Conservation (phyloP, 2,888 invertebrate species). For the Cephus spinipes region DNA sequence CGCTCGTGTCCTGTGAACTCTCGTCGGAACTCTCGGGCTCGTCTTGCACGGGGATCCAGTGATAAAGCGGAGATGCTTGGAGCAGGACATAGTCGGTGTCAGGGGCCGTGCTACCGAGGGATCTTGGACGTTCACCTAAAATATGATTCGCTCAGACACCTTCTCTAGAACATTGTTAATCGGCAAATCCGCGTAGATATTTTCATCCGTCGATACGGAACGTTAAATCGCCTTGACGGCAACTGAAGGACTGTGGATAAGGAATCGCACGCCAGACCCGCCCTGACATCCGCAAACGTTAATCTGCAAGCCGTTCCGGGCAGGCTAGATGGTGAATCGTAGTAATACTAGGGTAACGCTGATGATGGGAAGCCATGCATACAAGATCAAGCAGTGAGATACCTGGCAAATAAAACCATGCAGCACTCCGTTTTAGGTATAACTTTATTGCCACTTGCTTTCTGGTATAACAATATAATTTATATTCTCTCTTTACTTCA, state of each 20-base stretch:
- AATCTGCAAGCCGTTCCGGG: neutral
- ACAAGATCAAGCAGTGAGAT: conserved; percentile 13
- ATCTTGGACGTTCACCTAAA: conserved; percentile 60
- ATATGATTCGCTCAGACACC: conserved; percentile 27
- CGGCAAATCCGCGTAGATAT: neutral
- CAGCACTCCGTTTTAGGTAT: conserved; percentile 41
- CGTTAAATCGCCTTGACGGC: neutral
- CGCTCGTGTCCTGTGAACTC: conserved; percentile 63
- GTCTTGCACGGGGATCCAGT: conserved; percentile 69
- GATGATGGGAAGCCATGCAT: conserved; percentile 20
- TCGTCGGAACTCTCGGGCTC: conserved; percentile 64
- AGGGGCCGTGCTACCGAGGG: conserved; percentile 62
- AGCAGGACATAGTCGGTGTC: conserved; percentile 71
- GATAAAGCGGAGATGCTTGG: conserved; percentile 69
- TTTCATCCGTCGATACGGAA: neutral
- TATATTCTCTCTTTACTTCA: neutral
- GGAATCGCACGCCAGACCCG: conserved; percentile 37
- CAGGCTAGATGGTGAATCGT: neutral
- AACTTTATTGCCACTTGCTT: conserved; percentile 56
- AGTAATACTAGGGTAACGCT: neutral
- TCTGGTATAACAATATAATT: conserved; percentile 12
- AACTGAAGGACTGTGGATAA: neutral
- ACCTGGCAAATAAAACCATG: conserved; percentile 18
- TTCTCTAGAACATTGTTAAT: neutral
- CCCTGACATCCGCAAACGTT: conserved; percentile 48